A percentile compares a stretch with the other conserved stretches of the same genome.
phyloP scores from a whole-genome alignment of 2,797 vertebrate genomes.

The Rhyacichthys aspro region DNA sequence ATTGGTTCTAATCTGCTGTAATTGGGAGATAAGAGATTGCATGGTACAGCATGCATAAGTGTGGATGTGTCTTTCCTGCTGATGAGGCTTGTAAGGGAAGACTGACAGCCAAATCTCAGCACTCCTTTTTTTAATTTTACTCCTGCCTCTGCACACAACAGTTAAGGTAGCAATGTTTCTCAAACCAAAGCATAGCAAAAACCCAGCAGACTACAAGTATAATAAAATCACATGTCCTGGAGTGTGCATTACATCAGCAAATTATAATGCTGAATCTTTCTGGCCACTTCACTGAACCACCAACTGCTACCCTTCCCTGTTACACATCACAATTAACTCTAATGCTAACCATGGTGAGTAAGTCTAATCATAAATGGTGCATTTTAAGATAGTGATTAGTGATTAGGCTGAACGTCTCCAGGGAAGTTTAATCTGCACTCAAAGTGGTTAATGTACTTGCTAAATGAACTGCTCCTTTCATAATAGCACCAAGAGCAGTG shows the following conservation, averaged over 20 bases:
- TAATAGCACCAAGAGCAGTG: constrained; percentile 72
- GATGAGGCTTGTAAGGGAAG: constrained; percentile 58
- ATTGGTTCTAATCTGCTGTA: constrained; percentile 82
- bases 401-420: constrained; percentile 73
- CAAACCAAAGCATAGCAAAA: constrained; percentile 29
- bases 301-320: constrained; percentile 38
- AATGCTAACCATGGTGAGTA: constrained; percentile 61
- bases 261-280: constrained; percentile 17
- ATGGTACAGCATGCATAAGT: constrained; percentile 49
- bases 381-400: constrained; percentile 80
- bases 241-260: constrained; percentile 33
- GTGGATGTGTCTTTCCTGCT: constrained; percentile 43
- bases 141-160: constrained; percentile 25
- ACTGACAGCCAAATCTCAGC: constrained; percentile 62
- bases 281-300: constrained; percentile 31
- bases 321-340: constrained; percentile 57
- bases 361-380: constrained; percentile 74
- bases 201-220: constrained; percentile 20
- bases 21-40: constrained; percentile 80
- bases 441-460: constrained; percentile 79
- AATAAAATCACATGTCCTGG: constrained; percentile 40
- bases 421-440: constrained; percentile 77
- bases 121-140: constrained; percentile 34
- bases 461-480: constrained; percentile 76
- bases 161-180: constrained; percentile 24